phyloP scores from a whole-genome alignment of 2,113 vertebrate genomes.

The Xiphophorus couchianus region DNA sequence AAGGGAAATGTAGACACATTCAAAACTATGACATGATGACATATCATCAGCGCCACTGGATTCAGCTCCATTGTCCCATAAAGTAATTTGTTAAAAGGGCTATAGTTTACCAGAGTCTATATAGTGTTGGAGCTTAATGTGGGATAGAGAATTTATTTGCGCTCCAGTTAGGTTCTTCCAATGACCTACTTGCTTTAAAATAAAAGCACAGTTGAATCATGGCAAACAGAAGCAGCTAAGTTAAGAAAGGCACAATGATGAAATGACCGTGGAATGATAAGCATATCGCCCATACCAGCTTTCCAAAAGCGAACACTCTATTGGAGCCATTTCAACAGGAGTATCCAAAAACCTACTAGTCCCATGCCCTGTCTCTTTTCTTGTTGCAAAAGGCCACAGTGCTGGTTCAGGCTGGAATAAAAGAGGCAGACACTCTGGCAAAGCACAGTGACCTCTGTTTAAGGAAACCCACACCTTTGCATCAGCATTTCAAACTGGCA shows the following conservation, averaged over 20 bases:
- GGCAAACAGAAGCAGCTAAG: conserved; percentile 58
- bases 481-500: conserved; percentile 63
- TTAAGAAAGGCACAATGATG: conserved; percentile 60
- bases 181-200: conserved; percentile 68
- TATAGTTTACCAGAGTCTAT: conserved; percentile 49
- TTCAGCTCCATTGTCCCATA: conserved; percentile 50
- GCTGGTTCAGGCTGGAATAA: conserved; percentile 50
- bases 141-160: conserved; percentile 67
- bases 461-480: conserved; percentile 66
- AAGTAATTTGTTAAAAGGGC: conserved; percentile 53
- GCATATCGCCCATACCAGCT: conserved; percentile 66
- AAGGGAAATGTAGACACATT: conserved; percentile 53
- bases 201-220: conserved; percentile 50
- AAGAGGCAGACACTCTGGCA: conserved; percentile 72
- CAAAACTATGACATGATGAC: conserved; percentile 48
- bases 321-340: conserved; percentile 35
- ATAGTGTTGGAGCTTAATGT: conserved; percentile 56
- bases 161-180: conserved; percentile 71
- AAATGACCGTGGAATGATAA: conserved; percentile 62
- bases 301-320: conserved; percentile 54
- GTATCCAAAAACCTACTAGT: conserved; percentile 53
- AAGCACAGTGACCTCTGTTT: conserved; percentile 67
- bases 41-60: conserved; percentile 56
- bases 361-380: conserved; percentile 56
- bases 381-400: conserved; percentile 30